Conservation (phyloP, 2,113 vertebrate species). For the Perccottus glenii region DNA sequence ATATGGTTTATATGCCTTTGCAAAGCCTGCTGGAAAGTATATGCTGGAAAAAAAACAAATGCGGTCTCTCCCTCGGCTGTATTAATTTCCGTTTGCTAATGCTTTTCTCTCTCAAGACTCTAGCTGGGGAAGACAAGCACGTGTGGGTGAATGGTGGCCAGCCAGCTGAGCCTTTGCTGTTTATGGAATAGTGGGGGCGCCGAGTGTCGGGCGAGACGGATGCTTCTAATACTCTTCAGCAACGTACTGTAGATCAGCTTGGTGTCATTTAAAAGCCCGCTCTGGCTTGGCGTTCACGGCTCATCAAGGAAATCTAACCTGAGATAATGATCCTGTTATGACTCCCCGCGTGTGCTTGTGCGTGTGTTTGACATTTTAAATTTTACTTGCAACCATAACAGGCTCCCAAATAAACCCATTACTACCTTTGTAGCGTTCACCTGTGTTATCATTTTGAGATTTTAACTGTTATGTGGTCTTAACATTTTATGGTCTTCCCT, state of each 20-base stretch:
- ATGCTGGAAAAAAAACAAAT: not conserved
- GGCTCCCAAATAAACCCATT: conserved; percentile 20
- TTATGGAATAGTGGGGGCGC: conserved; percentile 70
- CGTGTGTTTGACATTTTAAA: conserved; percentile 24
- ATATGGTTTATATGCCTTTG: not conserved
- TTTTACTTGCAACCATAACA: conserved; percentile 21
- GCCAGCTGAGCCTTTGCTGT: conserved; percentile 69
- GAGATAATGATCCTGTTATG: conserved; percentile 38
- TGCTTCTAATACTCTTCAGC: conserved; percentile 57
- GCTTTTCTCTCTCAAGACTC: conserved; percentile 48
- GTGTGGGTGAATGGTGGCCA: conserved; percentile 54
- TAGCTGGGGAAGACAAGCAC: conserved; percentile 45
- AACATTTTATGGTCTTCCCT: too few species aligned
- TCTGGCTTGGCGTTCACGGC: conserved; percentile 38
- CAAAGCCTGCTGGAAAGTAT: too few species aligned
- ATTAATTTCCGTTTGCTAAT: conserved; percentile 69
- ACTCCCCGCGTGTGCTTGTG: conserved; percentile 1
- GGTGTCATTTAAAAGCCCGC: conserved; percentile 61
- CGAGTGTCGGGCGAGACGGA: conserved; percentile 64
- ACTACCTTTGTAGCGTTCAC: conserved; percentile 12
- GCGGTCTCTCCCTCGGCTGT: conserved; percentile 38
- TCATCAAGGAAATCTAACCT: conserved; percentile 63
- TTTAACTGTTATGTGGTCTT: not conserved
- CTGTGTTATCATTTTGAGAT: conserved; percentile 36
- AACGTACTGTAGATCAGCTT: conserved; percentile 48